Evolutionary conservation across 2,113 vertebrate species (phyloP).

Genomic region (Oncorhynchus nerka): DNA sequence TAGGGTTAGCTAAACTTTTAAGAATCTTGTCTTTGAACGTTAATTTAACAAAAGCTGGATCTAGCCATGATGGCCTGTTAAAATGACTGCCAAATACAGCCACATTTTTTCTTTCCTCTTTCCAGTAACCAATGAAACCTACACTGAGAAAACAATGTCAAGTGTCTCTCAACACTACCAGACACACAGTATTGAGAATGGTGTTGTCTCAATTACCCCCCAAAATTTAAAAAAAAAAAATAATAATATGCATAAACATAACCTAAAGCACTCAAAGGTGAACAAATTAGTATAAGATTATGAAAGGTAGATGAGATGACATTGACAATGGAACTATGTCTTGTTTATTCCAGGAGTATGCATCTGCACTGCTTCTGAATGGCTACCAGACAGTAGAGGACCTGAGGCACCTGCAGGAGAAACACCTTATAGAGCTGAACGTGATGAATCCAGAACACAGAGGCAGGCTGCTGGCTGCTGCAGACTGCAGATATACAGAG

Average conservation of each 20-base stretch:
- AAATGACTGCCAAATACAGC: not conserved
- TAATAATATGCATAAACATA: too few relatives aligned
- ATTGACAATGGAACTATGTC: not conserved
- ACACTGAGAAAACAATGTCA: not conserved
- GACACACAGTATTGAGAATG: too few relatives aligned
- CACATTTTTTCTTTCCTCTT: too few relatives aligned
- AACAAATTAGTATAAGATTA: not conserved
- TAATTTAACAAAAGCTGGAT: too few relatives aligned
- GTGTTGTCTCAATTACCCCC: too few relatives aligned
- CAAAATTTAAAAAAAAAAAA: too few relatives aligned
- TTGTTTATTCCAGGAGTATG: constrained; percentile 78
- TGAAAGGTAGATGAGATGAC: not conserved
- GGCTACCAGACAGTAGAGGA: constrained; percentile 93
- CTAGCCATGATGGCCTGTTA: not conserved
- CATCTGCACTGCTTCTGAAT: constrained; percentile 87
- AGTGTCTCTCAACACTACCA: too few relatives aligned
- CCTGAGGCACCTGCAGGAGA: constrained; percentile 87
- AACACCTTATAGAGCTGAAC: constrained; percentile 91
- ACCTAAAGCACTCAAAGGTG: not conserved
- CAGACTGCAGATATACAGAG: constrained; percentile 81
- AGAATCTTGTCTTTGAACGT: too few relatives aligned
- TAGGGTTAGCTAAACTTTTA: too few relatives aligned
- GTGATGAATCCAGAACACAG: constrained; percentile 87
- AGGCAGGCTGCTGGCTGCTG: constrained; percentile 80
- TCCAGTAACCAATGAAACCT: too few relatives aligned